A percentile compares a stretch with the other conserved stretches of the same genome.
phyloP scores from a whole-genome alignment of 1,140 invertebrate species.

The Listronotus oregonensis region DNA sequence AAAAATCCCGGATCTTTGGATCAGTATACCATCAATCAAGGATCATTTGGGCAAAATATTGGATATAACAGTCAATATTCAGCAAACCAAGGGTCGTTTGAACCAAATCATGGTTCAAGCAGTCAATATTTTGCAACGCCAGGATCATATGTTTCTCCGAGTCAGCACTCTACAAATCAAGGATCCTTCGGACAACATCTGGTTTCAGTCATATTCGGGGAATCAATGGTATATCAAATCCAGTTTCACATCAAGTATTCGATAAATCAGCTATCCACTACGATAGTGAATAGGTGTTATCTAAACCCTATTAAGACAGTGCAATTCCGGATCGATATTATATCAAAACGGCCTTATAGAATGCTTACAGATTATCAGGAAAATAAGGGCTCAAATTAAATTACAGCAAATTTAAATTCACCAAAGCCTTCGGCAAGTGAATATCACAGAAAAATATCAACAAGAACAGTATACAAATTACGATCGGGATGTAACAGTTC shows the following conservation, averaged over 20 bases:
- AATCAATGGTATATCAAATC: no score
- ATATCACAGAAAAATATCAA: not conserved
- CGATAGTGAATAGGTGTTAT: no score
- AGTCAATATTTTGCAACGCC: conserved; percentile 21
- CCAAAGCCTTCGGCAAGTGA: not conserved
- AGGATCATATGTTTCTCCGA: not conserved
- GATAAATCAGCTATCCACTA: no score
- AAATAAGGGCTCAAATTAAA: conserved; percentile 3
- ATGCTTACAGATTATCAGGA: conserved; percentile 5
- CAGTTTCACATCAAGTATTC: no score
- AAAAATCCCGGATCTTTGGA: conserved; percentile 31
- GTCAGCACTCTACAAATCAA: not conserved
- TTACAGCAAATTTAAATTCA: conserved; percentile 7
- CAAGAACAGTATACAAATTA: not conserved
- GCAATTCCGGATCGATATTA: no score
- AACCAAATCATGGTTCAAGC: not conserved
- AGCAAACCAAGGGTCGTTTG: not conserved
- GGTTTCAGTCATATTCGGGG: no score
- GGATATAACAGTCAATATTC: conserved; percentile 10
- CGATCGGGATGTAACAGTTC: conserved; percentile 2
- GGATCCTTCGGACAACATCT: no score
- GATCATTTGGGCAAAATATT: not conserved
- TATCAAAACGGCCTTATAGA: not conserved
- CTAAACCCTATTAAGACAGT: no score
- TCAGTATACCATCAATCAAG: conserved; percentile 11